Percentiles rank a stretch among this genome's conserved stretches.
Conservation (phyloP, 2,888 invertebrate species). For the Allophyes oxyacanthae region DNA sequence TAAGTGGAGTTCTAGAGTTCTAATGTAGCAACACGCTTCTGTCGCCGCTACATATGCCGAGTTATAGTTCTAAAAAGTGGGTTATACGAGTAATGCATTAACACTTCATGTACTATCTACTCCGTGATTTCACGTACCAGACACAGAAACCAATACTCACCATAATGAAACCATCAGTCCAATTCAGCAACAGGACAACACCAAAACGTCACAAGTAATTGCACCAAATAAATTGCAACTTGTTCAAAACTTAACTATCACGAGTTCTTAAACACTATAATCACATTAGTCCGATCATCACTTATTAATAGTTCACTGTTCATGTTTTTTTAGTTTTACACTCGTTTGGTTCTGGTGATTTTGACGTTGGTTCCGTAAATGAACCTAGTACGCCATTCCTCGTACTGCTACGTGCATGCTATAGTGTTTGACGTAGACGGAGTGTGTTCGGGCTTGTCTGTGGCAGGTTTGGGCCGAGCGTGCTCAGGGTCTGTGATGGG, state of each 20-base stretch:
- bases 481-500: slow-evolving; percentile 37
- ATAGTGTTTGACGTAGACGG: slow-evolving; percentile 75
- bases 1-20: slow-evolving; percentile 8
- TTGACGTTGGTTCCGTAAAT: slow-evolving; percentile 77
- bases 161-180: slow-evolving; percentile 44
- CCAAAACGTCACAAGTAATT: slow-evolving; percentile 39
- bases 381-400: slow-evolving; percentile 81
- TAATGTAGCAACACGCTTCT: too few relatives aligned
- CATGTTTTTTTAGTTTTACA: slow-evolving; percentile 43
- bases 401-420: slow-evolving; percentile 85
- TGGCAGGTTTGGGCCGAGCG: slow-evolving; percentile 49
- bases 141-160: slow-evolving; percentile 31
- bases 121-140: slow-evolving; percentile 15
- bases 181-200: slow-evolving; percentile 35
- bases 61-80: too few relatives aligned
- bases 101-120: slow-evolving; percentile 16
- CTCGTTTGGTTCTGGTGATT: slow-evolving; percentile 62
- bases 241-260: slow-evolving; percentile 49
- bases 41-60: too few relatives aligned
- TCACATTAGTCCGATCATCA: slow-evolving; percentile 45
- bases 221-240: slow-evolving; percentile 48
- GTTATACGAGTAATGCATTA: too few relatives aligned
- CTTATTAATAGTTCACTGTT: slow-evolving; percentile 43
- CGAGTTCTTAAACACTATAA: slow-evolving; percentile 50
- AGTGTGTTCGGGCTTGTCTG: slow-evolving; percentile 63